Evolutionary conservation across 2,888 invertebrate genomes (phyloP).

Genomic region (Lomographa bimaculata): DNA sequence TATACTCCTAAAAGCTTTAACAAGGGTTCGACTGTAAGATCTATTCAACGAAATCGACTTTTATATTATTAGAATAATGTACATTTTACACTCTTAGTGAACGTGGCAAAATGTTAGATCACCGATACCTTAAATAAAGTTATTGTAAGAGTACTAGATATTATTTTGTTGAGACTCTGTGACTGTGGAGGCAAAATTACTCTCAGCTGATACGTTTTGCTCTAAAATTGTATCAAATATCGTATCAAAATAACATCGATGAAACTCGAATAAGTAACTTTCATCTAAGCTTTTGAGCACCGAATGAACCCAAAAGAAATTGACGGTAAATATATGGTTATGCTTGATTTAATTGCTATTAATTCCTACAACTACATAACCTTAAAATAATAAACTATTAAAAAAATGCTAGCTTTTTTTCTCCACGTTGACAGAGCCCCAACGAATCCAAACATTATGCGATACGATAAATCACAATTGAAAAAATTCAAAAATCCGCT

Average conservation of each 20-base stretch:
- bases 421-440: constrained; percentile 42
- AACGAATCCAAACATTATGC: constrained; percentile 41
- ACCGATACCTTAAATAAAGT: constrained; percentile 48
- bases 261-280: too few relatives aligned
- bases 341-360: too few relatives aligned
- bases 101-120: constrained; percentile 54
- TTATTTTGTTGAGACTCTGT: constrained; percentile 46
- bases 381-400: too few relatives aligned
- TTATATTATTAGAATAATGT: constrained; percentile 51
- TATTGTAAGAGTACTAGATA: constrained; percentile 53
- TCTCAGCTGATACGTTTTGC: too few relatives aligned
- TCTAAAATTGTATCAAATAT: too few relatives aligned
- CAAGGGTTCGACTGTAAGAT: constrained; percentile 50
- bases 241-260: too few relatives aligned
- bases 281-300: too few relatives aligned
- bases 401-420: too few relatives aligned
- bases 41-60: constrained; percentile 48
- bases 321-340: too few relatives aligned
- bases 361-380: too few relatives aligned
- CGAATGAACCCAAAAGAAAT: too few relatives aligned
- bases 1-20: constrained; percentile 67
- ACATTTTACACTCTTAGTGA: constrained; percentile 55
- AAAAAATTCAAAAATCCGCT: constrained; percentile 69
- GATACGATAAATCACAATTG: constrained; percentile 60
- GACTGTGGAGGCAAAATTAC: constrained; percentile 27